Conservation (phyloP, 2,888 invertebrate genomes). For the Cataglyphis albicans region DNA sequence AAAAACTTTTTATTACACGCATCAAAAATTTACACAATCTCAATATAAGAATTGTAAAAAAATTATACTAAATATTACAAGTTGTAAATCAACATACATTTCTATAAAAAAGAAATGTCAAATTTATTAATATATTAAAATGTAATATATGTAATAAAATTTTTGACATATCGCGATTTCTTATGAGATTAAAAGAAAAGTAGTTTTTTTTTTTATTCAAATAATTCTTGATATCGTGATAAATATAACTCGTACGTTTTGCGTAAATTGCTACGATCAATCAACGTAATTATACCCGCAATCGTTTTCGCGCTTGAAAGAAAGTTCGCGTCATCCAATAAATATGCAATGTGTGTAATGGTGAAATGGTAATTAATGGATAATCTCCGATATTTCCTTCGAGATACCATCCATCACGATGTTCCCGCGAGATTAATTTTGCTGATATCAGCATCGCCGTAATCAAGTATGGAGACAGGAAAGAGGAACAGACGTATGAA, state of each 20-base stretch:
- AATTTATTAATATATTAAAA: background rate
- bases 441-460: slow-evolving; percentile 9
- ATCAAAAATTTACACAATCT: background rate
- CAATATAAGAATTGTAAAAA: background rate
- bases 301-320: slow-evolving; percentile 17
- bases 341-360: slow-evolving; percentile 21
- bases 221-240: background rate
- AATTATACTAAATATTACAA: background rate
- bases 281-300: slow-evolving; percentile 36
- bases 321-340: slow-evolving; percentile 32
- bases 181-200: background rate
- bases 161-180: background rate
- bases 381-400: slow-evolving; percentile 61
- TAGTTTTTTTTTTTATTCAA: background rate
- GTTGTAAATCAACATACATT: background rate
- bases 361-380: slow-evolving; percentile 68
- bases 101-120: background rate
- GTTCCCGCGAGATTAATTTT: slow-evolving; percentile 48
- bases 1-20: background rate
- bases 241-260: background rate
- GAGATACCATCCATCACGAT: slow-evolving; percentile 52
- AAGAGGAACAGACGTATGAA: background rate
- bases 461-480: slow-evolving; percentile 18
- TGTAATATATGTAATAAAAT: background rate
- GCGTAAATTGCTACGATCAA: slow-evolving; percentile 16